phyloP scores from a whole-genome alignment of 1,140 invertebrate genomes.

The Ladona fulva region DNA sequence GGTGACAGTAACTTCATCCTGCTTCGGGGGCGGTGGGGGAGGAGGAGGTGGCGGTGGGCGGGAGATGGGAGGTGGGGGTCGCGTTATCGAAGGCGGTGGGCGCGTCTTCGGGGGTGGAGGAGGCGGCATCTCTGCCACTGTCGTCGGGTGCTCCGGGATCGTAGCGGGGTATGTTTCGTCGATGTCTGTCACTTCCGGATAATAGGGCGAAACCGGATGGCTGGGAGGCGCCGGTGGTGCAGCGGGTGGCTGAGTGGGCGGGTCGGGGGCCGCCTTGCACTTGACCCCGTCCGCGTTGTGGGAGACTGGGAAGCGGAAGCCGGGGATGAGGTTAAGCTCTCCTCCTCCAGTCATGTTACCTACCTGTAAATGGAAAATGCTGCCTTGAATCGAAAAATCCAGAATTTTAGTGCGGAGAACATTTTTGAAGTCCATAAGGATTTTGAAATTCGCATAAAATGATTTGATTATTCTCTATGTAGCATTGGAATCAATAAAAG shows the following conservation, averaged over 20 bases:
- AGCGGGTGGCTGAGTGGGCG: background rate
- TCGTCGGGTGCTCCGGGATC: background rate
- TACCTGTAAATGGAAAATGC: background rate
- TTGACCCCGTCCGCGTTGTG: background rate
- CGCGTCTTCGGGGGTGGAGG: background rate
- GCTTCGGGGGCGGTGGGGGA: background rate
- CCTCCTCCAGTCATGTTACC: conserved; percentile 15
- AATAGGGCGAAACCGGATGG: no score
- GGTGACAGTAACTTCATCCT: background rate
- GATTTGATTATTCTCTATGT: no score
- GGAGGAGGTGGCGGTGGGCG: no score
- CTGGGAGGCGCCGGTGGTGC: background rate
- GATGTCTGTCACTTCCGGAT: background rate
- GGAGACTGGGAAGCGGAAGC: background rate
- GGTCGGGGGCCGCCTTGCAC: background rate
- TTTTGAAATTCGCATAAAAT: no score
- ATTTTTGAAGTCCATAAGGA: no score
- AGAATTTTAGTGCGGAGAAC: no score
- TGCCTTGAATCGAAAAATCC: no score
- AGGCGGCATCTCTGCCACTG: background rate
- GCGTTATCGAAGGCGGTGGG: background rate
- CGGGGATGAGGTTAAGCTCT: background rate
- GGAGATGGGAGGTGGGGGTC: no score
- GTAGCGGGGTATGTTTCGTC: background rate
- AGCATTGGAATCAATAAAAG: no score